Evolutionary conservation across 1,140 invertebrate genomes (phyloP).

Genomic region (Hypsibius dujardini): DNA sequence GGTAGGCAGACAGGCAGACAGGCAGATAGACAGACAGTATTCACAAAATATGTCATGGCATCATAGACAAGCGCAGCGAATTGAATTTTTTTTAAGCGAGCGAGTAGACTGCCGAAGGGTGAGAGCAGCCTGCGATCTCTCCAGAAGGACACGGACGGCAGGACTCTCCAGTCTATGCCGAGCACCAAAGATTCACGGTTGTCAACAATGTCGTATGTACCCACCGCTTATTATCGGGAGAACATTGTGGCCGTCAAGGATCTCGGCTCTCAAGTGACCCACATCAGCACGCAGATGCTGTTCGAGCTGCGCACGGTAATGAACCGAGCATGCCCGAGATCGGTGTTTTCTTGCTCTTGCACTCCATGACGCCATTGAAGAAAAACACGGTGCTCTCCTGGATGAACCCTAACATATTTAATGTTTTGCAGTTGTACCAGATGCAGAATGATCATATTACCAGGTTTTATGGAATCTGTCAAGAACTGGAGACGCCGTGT

Average conservation of each 20-base stretch:
- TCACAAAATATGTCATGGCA: too few relatives aligned
- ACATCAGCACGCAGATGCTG: slow-evolving; percentile 61
- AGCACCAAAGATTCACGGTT: neutral
- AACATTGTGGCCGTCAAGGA: slow-evolving; percentile 52
- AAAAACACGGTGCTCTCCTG: slow-evolving; percentile 12
- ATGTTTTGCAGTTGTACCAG: slow-evolving; percentile 61
- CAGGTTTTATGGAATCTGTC: slow-evolving; percentile 77
- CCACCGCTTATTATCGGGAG: neutral
- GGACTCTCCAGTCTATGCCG: slow-evolving; percentile 15
- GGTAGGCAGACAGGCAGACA: too few relatives aligned
- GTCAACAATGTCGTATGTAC: neutral
- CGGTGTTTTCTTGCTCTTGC: too few relatives aligned
- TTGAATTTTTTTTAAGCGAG: too few relatives aligned
- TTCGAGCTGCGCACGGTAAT: slow-evolving; percentile 68
- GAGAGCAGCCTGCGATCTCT: too few relatives aligned
- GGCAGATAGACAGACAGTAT: too few relatives aligned
- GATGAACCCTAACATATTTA: neutral
- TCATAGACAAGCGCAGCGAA: too few relatives aligned
- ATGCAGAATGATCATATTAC: slow-evolving; percentile 85
- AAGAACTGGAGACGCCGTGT: slow-evolving; percentile 57
- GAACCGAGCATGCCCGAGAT: slow-evolving; percentile 14
- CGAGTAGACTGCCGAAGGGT: too few relatives aligned
- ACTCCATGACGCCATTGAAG: neutral
- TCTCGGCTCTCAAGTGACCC: slow-evolving; percentile 52
- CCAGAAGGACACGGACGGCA: slow-evolving; percentile 21